A percentile compares a stretch with the other conserved stretches of the same genome.
These are phyloP conservation scores for Syrmaticus mikado DNA, from an alignment of 2,113 vertebrate species.

Conservation along the genomic window DNA sequence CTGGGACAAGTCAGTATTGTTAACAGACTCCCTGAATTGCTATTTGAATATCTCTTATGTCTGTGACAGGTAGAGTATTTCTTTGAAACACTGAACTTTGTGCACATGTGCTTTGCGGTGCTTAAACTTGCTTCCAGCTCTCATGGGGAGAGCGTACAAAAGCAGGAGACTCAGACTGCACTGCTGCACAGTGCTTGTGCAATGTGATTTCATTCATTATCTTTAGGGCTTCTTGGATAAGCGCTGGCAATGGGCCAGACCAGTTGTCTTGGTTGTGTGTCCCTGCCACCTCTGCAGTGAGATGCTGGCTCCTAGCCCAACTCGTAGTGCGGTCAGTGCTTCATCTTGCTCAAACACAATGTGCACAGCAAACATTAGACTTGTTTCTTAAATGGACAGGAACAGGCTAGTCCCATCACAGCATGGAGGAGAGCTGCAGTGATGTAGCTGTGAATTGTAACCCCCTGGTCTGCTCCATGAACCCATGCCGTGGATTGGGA, in stretches of 20 bases:
- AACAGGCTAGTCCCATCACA: background rate
- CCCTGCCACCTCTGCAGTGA: background rate
- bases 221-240: background rate
- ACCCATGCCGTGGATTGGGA: background rate
- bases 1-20: background rate
- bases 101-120: background rate
- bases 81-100: background rate
- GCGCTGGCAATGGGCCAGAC: background rate
- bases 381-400: background rate
- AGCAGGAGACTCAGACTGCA: background rate
- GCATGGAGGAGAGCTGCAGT: background rate
- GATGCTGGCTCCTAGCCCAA: background rate
- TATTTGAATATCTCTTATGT: accelerated
- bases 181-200: background rate
- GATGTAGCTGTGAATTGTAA: background rate
- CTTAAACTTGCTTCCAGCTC: background rate
- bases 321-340: background rate
- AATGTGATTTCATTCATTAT: background rate
- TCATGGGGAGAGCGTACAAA: background rate
- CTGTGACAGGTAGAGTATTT: background rate
- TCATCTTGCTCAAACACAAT: background rate
- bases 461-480: background rate
- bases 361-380: background rate
- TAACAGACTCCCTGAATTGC: background rate
- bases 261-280: background rate